Conservation (phyloP, 2,113 vertebrate species). For the Callithrix jacchus region DNA sequence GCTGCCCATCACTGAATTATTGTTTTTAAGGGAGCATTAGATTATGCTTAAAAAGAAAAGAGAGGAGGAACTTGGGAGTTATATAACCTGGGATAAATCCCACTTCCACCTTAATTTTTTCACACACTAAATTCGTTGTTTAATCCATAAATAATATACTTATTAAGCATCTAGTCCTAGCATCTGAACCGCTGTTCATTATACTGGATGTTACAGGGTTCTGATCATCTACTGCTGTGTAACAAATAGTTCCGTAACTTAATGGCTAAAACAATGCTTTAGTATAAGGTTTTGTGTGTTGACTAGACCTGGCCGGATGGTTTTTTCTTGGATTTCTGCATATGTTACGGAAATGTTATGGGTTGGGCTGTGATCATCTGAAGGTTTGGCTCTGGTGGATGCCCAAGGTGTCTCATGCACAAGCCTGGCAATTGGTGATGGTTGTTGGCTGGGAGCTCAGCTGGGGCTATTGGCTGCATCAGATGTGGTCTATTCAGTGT, state of each 20-base stretch:
- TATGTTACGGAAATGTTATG: neutral
- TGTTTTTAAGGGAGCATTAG: neutral
- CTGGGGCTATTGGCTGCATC: too few species aligned
- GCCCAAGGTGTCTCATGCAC: fast-evolving
- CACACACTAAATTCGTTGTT: neutral
- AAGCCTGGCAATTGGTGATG: neutral
- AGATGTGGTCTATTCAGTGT: neutral
- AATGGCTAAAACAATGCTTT: too few species aligned
- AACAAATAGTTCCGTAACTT: neutral
- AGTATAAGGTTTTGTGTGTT: neutral
- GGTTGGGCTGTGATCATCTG: neutral
- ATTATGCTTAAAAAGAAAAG: neutral
- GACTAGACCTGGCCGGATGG: neutral
- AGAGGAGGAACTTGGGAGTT: neutral
- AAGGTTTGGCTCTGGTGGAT: neutral
- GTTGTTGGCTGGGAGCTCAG: too few species aligned
- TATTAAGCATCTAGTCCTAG: neutral
- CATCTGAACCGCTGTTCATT: neutral
- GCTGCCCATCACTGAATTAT: neutral
- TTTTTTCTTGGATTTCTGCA: neutral
- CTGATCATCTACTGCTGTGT: neutral
- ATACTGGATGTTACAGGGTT: neutral
- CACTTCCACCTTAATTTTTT: neutral
- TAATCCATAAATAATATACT: neutral
- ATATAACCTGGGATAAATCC: neutral